Evolutionary conservation across 2,888 invertebrate genomes (phyloP).

Genomic region (Amblyjoppa fuscipennis): DNA sequence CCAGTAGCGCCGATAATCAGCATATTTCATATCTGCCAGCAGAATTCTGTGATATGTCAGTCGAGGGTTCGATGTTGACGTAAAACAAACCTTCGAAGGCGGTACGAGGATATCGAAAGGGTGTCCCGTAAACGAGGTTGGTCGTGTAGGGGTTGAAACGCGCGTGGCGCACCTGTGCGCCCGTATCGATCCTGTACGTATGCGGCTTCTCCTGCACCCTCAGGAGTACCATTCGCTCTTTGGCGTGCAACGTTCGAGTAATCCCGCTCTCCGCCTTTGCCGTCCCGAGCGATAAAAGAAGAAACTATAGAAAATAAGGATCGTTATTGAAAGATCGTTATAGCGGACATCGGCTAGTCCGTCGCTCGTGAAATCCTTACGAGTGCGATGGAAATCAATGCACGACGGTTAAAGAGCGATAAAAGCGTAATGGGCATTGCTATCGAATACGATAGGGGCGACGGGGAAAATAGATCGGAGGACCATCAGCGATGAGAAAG

Average conservation of each 20-base stretch:
- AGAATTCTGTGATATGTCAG: conserved; percentile 21
- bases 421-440: conserved; percentile 26
- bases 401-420: background rate
- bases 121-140: conserved; percentile 11
- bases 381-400: background rate
- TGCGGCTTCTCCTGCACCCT: conserved; percentile 36
- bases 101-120: conserved; percentile 16
- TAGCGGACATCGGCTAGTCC: background rate
- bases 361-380: background rate
- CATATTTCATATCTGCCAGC: background rate
- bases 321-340: background rate
- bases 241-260: background rate
- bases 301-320: background rate
- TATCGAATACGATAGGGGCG: conserved; percentile 36
- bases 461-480: conserved; percentile 11
- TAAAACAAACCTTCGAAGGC: conserved; percentile 39
- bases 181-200: conserved; percentile 40
- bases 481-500: conserved; percentile 13
- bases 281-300: background rate
- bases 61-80: conserved; percentile 28
- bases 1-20: conserved; percentile 12
- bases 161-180: conserved; percentile 59
- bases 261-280: background rate
- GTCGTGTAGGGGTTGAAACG: conserved; percentile 48
- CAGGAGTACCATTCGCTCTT: conserved; percentile 4